phyloP scores from a whole-genome alignment of 2,113 vertebrate species.

The Climacteris rufus region DNA sequence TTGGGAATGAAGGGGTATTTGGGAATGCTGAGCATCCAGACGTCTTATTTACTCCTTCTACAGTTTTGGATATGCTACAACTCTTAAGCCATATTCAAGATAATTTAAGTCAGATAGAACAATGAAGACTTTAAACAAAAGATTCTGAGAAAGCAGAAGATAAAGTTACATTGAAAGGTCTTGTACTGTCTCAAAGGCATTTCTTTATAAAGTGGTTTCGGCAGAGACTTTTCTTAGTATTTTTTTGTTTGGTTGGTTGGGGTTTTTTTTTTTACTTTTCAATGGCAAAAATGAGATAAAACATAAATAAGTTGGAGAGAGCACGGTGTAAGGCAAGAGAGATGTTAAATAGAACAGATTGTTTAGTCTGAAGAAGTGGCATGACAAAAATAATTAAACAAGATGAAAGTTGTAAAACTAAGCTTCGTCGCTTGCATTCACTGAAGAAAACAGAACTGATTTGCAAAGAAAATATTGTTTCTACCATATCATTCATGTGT shows the following conservation, averaged over 20 bases:
- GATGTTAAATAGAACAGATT: background rate
- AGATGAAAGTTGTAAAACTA: background rate
- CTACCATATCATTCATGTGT: background rate
- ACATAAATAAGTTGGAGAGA: background rate
- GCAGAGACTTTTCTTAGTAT: background rate
- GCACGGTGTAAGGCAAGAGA: background rate
- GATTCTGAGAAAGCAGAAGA: background rate
- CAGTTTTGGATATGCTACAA: background rate
- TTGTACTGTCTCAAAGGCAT: accelerated
- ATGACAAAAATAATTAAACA: background rate
- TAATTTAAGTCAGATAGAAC: background rate
- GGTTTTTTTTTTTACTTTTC: background rate
- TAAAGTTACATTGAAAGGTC: background rate
- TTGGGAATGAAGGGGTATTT: background rate
- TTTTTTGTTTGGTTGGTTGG: background rate
- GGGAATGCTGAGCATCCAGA: background rate
- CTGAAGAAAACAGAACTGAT: background rate
- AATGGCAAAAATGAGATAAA: background rate
- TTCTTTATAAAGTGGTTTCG: background rate
- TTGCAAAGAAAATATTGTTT: constrained; percentile 1
- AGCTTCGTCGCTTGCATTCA: background rate
- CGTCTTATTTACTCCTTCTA: background rate
- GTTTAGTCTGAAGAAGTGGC: background rate
- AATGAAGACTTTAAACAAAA: background rate
- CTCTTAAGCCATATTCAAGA: background rate